These are phyloP conservation scores for Lepus townsendii DNA, from an alignment of 2,797 vertebrate genomes.

Conservation along the genomic window DNA sequence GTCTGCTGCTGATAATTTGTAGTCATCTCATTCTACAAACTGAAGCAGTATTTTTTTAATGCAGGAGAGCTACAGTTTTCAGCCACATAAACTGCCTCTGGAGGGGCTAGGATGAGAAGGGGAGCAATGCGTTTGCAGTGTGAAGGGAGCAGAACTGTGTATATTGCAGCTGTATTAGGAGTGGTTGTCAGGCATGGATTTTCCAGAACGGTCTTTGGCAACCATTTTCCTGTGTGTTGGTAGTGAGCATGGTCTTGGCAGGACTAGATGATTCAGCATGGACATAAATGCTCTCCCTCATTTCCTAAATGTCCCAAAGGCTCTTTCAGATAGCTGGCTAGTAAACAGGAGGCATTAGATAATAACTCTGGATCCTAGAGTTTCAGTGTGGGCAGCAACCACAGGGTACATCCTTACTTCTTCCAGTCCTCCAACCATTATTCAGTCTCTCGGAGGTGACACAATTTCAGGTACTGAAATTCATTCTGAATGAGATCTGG, in stretches of 20 bases:
- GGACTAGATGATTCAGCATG: conserved; percentile 74
- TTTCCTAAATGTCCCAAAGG: conserved; percentile 72
- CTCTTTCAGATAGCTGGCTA: conserved; percentile 52
- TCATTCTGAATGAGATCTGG: conserved; percentile 62
- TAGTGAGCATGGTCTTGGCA: conserved; percentile 72
- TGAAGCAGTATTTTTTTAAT: conserved; percentile 17
- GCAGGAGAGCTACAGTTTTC: conserved; percentile 44
- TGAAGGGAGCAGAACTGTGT: conserved; percentile 20
- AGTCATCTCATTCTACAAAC: not conserved
- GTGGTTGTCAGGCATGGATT: conserved; percentile 72
- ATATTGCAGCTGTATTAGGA: conserved; percentile 64
- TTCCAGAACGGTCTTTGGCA: conserved; percentile 76
- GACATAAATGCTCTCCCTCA: conserved; percentile 61
- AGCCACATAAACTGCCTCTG: not conserved
- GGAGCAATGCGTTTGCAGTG: conserved; percentile 13
- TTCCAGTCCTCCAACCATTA: not conserved
- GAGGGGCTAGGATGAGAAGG: conserved; percentile 33
- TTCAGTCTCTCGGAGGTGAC: conserved; percentile 13
- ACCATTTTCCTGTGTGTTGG: conserved; percentile 60
- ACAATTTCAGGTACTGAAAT: not conserved
- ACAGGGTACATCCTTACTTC: not conserved
- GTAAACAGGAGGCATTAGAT: conserved; percentile 54
- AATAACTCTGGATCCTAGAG: conserved; percentile 49
- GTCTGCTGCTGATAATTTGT: conserved; percentile 6
- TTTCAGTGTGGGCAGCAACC: conserved; percentile 58